These are phyloP conservation scores for Metopolophium dirhodum DNA, from an alignment of 1,140 invertebrate genomes.

Conservation along the genomic window DNA sequence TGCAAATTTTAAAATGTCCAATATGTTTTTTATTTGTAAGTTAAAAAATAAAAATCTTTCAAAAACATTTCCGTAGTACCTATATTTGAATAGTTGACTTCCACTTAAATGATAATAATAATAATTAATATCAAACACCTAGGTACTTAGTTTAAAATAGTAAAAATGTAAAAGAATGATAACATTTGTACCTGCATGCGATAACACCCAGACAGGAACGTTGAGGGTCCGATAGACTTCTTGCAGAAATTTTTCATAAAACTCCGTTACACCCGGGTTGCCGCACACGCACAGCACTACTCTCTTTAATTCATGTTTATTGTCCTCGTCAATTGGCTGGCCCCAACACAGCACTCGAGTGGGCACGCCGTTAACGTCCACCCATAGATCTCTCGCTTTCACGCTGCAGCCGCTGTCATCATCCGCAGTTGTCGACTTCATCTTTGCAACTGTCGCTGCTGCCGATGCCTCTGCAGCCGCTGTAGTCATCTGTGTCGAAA, in stretches of 20 bases:
- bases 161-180: neutral
- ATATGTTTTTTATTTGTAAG: neutral
- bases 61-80: neutral
- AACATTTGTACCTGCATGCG: constrained; percentile 68
- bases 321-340: constrained; percentile 70
- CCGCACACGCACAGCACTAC: constrained; percentile 71
- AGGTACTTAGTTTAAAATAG: neutral
- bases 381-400: constrained; percentile 57
- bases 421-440: constrained; percentile 5
- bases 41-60: neutral
- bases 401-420: too few relatives aligned
- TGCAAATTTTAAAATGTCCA: neutral
- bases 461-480: neutral
- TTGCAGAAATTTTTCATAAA: constrained; percentile 75
- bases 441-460: neutral
- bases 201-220: constrained; percentile 76
- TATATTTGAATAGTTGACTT: neutral
- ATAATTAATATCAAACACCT: neutral
- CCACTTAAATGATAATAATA: neutral
- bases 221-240: constrained; percentile 67
- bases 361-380: constrained; percentile 70
- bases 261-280: constrained; percentile 74
- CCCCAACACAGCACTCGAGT: constrained; percentile 75
- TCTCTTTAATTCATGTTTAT: constrained; percentile 63
- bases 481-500: neutral